Conservation (phyloP, 2,797 vertebrate genomes). For the Phoebastria nigripes region DNA sequence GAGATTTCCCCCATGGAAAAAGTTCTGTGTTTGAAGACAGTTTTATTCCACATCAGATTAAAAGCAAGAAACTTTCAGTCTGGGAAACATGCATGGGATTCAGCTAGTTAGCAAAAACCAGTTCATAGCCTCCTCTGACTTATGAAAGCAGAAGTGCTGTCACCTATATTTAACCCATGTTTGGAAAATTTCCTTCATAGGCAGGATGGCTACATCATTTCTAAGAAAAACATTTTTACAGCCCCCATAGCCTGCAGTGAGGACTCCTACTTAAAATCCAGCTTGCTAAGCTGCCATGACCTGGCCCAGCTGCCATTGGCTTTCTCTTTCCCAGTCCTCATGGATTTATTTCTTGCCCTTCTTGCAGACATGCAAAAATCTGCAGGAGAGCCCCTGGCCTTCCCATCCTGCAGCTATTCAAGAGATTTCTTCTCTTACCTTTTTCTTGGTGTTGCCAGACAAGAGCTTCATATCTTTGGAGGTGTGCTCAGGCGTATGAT, state of each 20-base stretch:
- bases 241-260: background rate
- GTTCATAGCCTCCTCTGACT: conserved; percentile 11
- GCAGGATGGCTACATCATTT: background rate
- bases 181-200: conserved; percentile 6
- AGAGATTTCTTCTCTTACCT: background rate
- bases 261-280: background rate
- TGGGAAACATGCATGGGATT: background rate
- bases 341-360: background rate
- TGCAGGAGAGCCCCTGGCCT: background rate
- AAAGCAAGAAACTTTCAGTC: conserved; percentile 5
- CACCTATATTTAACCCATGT: conserved; percentile 40
- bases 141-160: conserved; percentile 8
- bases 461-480: background rate
- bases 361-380: background rate
- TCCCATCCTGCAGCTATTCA: background rate
- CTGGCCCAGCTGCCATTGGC: background rate
- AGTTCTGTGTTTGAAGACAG: background rate
- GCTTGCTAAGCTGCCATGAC: background rate
- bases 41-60: conserved; percentile 24
- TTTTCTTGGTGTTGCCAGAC: background rate
- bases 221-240: conserved; percentile 1
- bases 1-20: background rate
- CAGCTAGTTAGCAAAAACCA: background rate
- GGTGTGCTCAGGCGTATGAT: background rate
- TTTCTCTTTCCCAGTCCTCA: background rate